phyloP scores from a whole-genome alignment of 1,140 invertebrate species.

The Philaenus spumarius region DNA sequence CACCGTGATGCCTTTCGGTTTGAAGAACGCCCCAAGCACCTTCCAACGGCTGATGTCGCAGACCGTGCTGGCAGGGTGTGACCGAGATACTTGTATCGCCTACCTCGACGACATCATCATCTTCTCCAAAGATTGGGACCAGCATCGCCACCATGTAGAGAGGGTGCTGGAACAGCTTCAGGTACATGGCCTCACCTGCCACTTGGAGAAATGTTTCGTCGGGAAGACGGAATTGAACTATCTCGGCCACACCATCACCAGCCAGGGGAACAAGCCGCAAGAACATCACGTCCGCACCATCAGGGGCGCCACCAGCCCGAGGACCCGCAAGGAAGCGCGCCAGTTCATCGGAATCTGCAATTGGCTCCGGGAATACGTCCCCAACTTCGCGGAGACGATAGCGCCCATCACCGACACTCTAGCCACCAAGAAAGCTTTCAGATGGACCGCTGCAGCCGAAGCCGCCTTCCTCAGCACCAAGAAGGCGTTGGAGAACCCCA shows the following conservation, averaged over 20 bases:
- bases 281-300: conserved; percentile 33
- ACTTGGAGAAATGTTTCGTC: conserved; percentile 35
- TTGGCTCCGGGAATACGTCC: conserved; percentile 38
- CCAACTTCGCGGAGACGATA: conserved; percentile 31
- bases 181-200: conserved; percentile 29
- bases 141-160: conserved; percentile 26
- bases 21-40: conserved; percentile 32
- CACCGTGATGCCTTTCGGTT: conserved; percentile 35
- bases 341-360: conserved; percentile 29
- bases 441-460: neutral
- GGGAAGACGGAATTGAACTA: conserved; percentile 31
- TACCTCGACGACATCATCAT: conserved; percentile 35
- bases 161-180: conserved; percentile 24
- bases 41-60: conserved; percentile 32
- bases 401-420: conserved; percentile 32
- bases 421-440: conserved; percentile 26
- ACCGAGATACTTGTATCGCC: conserved; percentile 5
- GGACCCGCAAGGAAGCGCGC: conserved; percentile 22
- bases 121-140: conserved; percentile 19
- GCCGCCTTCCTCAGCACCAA: too few species aligned
- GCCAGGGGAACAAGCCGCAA: conserved; percentile 33
- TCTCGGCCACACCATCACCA: conserved; percentile 34
- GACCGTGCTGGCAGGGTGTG: conserved; percentile 11
- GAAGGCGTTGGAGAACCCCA: too few species aligned
- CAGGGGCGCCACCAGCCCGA: conserved; percentile 31